Evolutionary conservation across 1,140 invertebrate genomes (phyloP), one percentile per base, ranked within the genome.

Genomic region (Theocolax elegans): DNA sequence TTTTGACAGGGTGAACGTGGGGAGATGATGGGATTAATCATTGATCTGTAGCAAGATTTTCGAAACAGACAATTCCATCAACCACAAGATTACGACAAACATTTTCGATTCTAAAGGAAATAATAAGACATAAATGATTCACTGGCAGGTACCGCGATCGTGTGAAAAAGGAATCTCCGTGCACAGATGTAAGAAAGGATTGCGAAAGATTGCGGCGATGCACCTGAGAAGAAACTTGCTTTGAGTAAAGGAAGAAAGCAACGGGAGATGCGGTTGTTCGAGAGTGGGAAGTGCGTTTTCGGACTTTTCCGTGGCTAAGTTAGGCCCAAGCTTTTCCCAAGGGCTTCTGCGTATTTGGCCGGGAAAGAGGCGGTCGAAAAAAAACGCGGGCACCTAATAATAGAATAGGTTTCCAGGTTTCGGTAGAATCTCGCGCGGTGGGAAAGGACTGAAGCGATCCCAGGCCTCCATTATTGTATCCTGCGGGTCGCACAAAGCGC

Each of bases 381-480:
- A 48, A 76, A 74, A 77, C 53, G 71, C 64, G 78, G 75, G n/a
- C 54, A 48, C 35, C 53, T 29, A 56, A 71, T 65, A 81, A 80
- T 82, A 76, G 77, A 82, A 79, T 81, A 77, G 76, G 69, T 83
- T 84, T 84, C 79, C 78, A 80, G 75, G 71, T 81, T 83, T 83
- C 76, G 71, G 76, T 74, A 73, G 79, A 48, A 27, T 59, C 42
- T 59, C 12, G 53, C 12, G 19, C 75, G 83, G 81, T 85, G 82
- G 80, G 82, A 83, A 85, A 79, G 67, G 72, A 81, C 73, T 75
- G 63, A 49, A 23, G 67, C 46, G 25, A 51, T 29, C 46, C 40
- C 42, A 46, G 35, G 63, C 48, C 63, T 19, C 49, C 38, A 65
- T 53, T 25, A 67, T 67, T 56, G 64, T 44, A 25, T 42, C 38